Evolutionary conservation across 2,113 vertebrate species (phyloP).

Genomic region (Tonatia bakeri): DNA sequence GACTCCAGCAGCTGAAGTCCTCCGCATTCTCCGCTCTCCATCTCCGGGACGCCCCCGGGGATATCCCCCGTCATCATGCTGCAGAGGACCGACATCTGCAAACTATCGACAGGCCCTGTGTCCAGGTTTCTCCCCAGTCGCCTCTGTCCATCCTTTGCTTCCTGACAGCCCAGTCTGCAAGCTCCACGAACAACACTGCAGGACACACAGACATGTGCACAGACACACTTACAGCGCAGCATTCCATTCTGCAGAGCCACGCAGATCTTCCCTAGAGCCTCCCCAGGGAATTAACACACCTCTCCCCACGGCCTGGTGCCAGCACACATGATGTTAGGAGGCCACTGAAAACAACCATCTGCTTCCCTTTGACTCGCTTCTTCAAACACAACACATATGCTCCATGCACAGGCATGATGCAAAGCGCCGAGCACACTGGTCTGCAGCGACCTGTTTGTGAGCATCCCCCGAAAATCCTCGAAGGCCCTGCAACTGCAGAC

Average conservation of each 20-base stretch:
- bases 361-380: neutral
- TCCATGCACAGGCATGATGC: neutral
- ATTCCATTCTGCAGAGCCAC: neutral
- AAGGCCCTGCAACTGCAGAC: neutral
- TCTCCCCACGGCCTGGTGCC: neutral
- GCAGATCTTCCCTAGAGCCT: neutral
- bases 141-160: neutral
- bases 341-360: neutral
- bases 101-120: neutral
- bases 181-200: neutral
- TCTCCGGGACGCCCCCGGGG: neutral
- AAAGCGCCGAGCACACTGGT: neutral
- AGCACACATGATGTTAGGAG: neutral
- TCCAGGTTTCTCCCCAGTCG: neutral
- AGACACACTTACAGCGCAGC: neutral
- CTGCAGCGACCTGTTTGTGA: neutral
- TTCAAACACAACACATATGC: neutral
- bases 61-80: accelerated
- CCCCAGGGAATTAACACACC: neutral
- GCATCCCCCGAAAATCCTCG: neutral
- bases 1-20: neutral
- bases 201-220: neutral
- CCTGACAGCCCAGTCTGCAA: neutral
- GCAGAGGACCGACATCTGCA: neutral
- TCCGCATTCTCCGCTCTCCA: too few species aligned